These are phyloP conservation scores for Sturmia bella DNA, from an alignment of 2,888 invertebrate genomes.

Conservation along the genomic window DNA sequence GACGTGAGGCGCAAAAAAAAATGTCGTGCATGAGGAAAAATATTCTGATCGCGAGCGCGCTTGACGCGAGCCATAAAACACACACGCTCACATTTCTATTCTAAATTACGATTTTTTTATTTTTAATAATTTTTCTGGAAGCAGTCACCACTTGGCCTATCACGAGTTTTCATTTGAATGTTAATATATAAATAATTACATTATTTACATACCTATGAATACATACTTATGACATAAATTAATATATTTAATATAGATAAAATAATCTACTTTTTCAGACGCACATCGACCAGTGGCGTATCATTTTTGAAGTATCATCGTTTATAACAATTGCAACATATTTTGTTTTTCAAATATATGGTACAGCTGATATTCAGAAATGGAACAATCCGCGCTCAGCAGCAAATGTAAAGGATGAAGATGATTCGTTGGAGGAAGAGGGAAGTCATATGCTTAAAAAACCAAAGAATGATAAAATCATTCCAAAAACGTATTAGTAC, in stretches of 20 bases:
- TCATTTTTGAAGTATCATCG: conserved; percentile 85
- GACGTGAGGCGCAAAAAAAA: too few relatives aligned
- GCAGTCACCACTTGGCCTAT: too few relatives aligned
- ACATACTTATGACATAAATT: too few relatives aligned
- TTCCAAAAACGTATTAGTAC: conserved; percentile 69
- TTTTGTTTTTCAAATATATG: conserved; percentile 86
- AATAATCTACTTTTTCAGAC: conserved; percentile 74
- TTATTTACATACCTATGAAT: too few relatives aligned
- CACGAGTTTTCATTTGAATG: too few relatives aligned
- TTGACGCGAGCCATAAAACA: too few relatives aligned
- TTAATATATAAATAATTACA: too few relatives aligned
- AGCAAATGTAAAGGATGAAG: conserved; percentile 32
- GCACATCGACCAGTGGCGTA: conserved; percentile 84
- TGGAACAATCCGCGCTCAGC: conserved; percentile 75
- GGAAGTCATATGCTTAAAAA: conserved; percentile 73
- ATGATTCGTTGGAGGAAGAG: conserved; percentile 63
- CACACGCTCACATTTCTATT: too few relatives aligned
- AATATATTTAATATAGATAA: background rate
- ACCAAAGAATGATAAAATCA: conserved; percentile 65
- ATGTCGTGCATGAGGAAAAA: too few relatives aligned
- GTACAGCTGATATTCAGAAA: conserved; percentile 84
- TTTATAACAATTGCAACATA: conserved; percentile 85
- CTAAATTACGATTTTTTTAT: too few relatives aligned
- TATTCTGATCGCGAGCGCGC: too few relatives aligned
- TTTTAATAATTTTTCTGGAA: too few relatives aligned